Conservation (phyloP, 2,797 vertebrate genomes). For the Coilia nasus region DNA sequence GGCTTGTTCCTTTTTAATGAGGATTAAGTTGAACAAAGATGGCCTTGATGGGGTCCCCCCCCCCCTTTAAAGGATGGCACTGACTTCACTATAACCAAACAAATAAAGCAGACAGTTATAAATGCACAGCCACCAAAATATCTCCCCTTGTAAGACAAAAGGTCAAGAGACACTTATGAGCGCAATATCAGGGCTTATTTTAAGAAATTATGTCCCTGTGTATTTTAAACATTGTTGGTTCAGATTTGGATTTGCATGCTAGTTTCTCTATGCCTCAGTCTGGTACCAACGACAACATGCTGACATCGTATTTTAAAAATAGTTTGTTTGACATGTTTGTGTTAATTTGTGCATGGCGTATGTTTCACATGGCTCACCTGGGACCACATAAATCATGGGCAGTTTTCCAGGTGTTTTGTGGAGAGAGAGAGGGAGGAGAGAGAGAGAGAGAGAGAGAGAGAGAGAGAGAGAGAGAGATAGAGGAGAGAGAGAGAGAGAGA, state of each 20-base stretch:
- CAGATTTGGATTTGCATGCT: not conserved
- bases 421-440: not conserved
- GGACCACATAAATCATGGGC: not conserved
- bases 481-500: not conserved
- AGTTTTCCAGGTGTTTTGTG: constrained; percentile 11
- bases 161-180: not conserved
- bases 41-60: constrained; percentile 40
- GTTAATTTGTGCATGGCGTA: constrained; percentile 11
- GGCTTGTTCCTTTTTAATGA: constrained; percentile 29
- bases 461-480: not conserved
- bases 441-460: not conserved
- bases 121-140: not conserved
- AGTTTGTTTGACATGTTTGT: constrained; percentile 19
- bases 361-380: not conserved
- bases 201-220: not conserved
- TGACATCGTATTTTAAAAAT: not conserved
- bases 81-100: constrained; percentile 15
- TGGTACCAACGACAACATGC: not conserved
- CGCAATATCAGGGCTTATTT: not conserved
- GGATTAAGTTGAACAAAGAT: constrained; percentile 43
- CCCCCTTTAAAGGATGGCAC: not conserved
- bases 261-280: not conserved
- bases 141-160: not conserved
- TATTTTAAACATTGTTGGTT: not conserved
- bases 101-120: constrained; percentile 27